Percentiles rank a stretch among this genome's conserved stretches.
phyloP scores from a whole-genome alignment of 1,140 invertebrate genomes.

The Solenopsis invicta region DNA sequence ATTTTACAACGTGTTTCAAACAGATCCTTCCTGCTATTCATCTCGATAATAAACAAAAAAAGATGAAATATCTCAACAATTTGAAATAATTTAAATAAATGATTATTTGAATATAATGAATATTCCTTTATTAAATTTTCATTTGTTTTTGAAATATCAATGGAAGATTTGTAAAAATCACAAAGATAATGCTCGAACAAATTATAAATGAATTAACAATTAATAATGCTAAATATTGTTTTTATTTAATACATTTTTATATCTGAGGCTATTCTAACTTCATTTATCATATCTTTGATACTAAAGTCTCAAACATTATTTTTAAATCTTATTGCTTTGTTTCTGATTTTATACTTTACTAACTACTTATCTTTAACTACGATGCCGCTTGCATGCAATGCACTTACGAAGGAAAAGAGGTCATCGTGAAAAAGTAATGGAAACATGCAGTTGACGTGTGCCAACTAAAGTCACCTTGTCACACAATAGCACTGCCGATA shows the following conservation, averaged over 20 bases:
- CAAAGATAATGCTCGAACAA: background rate
- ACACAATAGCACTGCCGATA: constrained; percentile 8
- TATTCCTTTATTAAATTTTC: background rate
- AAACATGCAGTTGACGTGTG: constrained; percentile 24
- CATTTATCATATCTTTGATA: background rate
- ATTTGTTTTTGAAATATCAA: background rate
- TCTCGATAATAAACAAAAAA: background rate
- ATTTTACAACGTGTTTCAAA: constrained; percentile 15
- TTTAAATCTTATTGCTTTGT: background rate
- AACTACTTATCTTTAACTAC: constrained; percentile 24
- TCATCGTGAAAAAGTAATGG: constrained; percentile 38
- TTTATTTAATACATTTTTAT: background rate
- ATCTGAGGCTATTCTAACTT: background rate
- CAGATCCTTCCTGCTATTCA: background rate
- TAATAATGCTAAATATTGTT: background rate
- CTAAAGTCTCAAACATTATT: background rate
- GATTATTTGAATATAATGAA: constrained; percentile 7
- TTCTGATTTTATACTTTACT: background rate
- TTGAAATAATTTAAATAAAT: background rate
- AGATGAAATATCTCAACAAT: background rate
- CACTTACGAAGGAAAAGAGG: constrained; percentile 16
- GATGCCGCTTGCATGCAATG: constrained; percentile 16
- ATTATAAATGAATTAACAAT: background rate
- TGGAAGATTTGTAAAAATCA: background rate
- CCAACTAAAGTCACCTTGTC: constrained; percentile 5